Base-by-base conservation (phyloP, 2,888 invertebrate genomes). In the Gnatocerus cornutus region DNA sequence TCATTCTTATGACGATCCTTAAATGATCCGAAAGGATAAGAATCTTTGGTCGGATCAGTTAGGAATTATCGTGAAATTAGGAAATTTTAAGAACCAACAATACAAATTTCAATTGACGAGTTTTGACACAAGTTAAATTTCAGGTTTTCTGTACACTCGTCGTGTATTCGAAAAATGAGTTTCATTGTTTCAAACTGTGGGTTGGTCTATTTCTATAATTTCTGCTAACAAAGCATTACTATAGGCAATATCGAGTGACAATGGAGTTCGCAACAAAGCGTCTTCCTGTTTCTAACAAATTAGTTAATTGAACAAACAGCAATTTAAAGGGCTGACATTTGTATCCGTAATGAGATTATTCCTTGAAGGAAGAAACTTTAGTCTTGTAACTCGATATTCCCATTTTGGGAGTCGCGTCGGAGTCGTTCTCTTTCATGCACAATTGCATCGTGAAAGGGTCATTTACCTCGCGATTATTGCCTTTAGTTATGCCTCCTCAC, bases 401-500 rank as follows among this genome's bases (percentile, higher is more conserved):
- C 16, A 13, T 21, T 30, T 45, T 13, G 56, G 45, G 46, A 48
- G 46, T 27, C 29, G 21, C 48, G 41, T 3, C 13, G 33, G n/a
- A 27, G 33, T 14, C n/a, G 43, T 10, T 13, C 33, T 8, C 13
- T n/a, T 56, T 59, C 59, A 59, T 59, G 59, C 59, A 59, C 45
- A 59, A 59, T 46, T 59, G 59, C 59, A 59, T 48, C 27, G 50
- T 53, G 52, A 29, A 62, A 16, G 53, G 63, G 41, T 63, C 63
- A 43, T 63, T 53, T 39, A 63, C 63, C 63, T 13, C 12, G 4
- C 29, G 8, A 43, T 41, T 45, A 63, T 50, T 62, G 33, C 10
- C 21, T 27, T 50, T 50, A 62, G 62, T 62, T 62, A 48, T 62
- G 39, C 50, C 53, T 63, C 41, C 37, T 53, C 53, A 63, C 13